Evolutionary conservation across 1,140 invertebrate species (phyloP).

Genomic region (Octopus sinensis): DNA sequence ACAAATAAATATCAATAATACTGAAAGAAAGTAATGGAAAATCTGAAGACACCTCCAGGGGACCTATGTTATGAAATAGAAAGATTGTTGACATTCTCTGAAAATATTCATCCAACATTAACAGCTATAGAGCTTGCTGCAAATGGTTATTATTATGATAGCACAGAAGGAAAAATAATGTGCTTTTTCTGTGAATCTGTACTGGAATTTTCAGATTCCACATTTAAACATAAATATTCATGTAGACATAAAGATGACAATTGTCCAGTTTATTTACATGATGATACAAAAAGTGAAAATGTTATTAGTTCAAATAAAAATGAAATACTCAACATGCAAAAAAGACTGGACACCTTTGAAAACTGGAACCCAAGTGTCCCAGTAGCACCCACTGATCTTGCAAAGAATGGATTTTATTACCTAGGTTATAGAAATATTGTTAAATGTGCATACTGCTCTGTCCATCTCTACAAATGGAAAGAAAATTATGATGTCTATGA

Average conservation of each 20-base stretch:
- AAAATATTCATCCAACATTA: neutral
- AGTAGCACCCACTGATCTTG: neutral
- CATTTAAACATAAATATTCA: neutral
- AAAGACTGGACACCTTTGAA: neutral
- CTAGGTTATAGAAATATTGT: neutral
- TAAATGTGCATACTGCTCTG: neutral
- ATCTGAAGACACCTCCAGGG: neutral
- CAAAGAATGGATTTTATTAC: neutral
- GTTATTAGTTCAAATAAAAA: neutral
- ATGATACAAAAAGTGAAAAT: neutral
- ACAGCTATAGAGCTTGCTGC: neutral
- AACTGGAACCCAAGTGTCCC: neutral
- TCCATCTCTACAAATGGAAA: neutral
- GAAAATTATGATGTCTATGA: slow-evolving; percentile 69
- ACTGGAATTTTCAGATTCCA: neutral
- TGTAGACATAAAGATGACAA: neutral
- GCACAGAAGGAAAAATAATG: neutral
- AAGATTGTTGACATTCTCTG: neutral
- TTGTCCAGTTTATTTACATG: neutral
- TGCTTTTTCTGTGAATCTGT: neutral
- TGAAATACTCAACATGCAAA: neutral
- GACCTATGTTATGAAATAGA: neutral
- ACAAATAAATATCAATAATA: no score
- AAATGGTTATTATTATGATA: neutral
- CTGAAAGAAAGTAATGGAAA: neutral